phyloP scores from a whole-genome alignment of 30 jellyfish, hydroid and myxozoan genomes.

The Catostylus mosaicus region DNA sequence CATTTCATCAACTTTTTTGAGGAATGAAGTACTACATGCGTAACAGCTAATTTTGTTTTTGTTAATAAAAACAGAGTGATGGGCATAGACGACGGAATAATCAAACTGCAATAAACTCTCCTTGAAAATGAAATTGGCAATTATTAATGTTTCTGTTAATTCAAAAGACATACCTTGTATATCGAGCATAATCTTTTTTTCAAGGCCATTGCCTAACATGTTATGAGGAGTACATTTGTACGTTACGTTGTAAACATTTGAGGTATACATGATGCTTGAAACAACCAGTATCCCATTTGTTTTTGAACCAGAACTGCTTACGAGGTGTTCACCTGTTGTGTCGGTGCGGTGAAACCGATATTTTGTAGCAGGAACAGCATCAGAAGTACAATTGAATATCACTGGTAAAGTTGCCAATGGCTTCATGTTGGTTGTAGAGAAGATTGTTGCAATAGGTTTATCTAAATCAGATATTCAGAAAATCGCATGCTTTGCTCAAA shows the following conservation, averaged over 20 bases:
- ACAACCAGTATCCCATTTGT: slow-evolving; percentile 17
- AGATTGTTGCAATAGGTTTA: slow-evolving; percentile 21
- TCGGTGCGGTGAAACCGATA: slow-evolving; percentile 19
- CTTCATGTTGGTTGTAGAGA: slow-evolving; percentile 15
- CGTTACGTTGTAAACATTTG: neutral
- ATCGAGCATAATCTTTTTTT: neutral
- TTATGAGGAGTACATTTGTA: slow-evolving; percentile 3
- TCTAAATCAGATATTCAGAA: no score
- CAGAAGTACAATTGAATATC: slow-evolving; percentile 16
- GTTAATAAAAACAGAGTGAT: no score
- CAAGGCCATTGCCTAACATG: slow-evolving; percentile 15
- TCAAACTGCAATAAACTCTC: no score
- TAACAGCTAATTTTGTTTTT: no score
- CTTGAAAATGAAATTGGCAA: no score
- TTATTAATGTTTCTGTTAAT: no score
- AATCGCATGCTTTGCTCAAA: no score
- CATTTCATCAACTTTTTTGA: no score
- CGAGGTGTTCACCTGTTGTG: neutral
- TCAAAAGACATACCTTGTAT: slow-evolving; percentile 25
- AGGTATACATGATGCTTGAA: slow-evolving; percentile 11
- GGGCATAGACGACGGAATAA: no score
- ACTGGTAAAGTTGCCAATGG: slow-evolving; percentile 24
- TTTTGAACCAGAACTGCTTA: slow-evolving; percentile 9
- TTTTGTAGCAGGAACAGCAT: slow-evolving; percentile 25
- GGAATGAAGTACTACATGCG: no score